Evolutionary conservation across 2,113 vertebrate species (phyloP), one percentile per base, ranked within the genome.

Genomic region (Puffinus mauretanicus): DNA sequence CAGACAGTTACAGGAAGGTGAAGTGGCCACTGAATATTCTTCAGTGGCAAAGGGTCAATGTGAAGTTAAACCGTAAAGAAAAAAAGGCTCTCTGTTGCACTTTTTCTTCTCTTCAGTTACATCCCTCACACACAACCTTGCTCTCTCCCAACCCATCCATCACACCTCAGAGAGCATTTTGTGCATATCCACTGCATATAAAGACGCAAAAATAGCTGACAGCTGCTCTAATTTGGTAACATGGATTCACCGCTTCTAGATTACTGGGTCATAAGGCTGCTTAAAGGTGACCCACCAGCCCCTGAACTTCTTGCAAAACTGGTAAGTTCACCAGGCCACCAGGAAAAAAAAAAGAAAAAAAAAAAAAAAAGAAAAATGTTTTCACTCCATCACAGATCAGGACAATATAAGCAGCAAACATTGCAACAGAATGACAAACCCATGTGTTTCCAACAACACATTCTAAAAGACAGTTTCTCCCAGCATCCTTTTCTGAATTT

Each of bases 271-370:
- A 87, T 61, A 84, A 79, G 38, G 58, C 62, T 79, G 73, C 77
- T 80, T 81, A 95, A 72, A 95, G 69, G 96, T 91, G 88, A 94
- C 77, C 80, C 69, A 96, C 19, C 86, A 93, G 67, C 38, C 38
- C 55, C 80, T 83, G 38, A 86, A 66, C 17, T 82, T 94, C 86
- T 90, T 81, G 66, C 8, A 75, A 29, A 81, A 57, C 40, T 76
- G 26, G 2, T 30, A 86, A 60, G 44, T 79, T 95, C 94, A 95
- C 51, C 65, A 90, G 88, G 54, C 19, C 58, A 93, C 26, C 47
- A 52, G 13, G 72, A 36, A 64, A 8, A 30, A 34, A 29, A 65
- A 20, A 19, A 51, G 36, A 40, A 17, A 9, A 25, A 78, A 47
- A 57, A 40, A 40, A 40, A 10, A 40, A 10, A 27, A 30, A 21